Percentiles rank a stretch among this genome's conserved stretches.
Evolutionary conservation across 2,113 vertebrate genomes (phyloP).

Genomic region (Corydoras maculifer): DNA sequence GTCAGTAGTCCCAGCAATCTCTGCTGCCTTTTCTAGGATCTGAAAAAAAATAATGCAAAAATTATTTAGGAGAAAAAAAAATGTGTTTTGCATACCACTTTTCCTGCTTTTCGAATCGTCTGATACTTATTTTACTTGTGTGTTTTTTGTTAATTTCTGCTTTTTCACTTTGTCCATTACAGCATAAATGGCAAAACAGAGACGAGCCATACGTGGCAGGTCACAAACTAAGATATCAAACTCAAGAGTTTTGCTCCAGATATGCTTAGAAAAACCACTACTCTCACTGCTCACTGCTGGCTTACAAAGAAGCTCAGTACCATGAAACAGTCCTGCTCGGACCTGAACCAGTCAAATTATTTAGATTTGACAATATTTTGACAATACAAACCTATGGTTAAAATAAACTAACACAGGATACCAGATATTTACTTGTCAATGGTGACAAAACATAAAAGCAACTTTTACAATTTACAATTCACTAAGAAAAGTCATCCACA

Average conservation of each 20-base stretch:
- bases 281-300: slow-evolving; percentile 84
- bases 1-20: slow-evolving; percentile 79
- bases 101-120: slow-evolving; percentile 95
- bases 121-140: slow-evolving; percentile 88
- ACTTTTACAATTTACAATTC: background rate
- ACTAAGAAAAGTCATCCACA: background rate
- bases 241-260: slow-evolving; percentile 84
- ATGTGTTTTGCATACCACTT: slow-evolving; percentile 74
- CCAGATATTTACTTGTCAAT: too few species aligned
- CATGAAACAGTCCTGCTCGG: slow-evolving; percentile 95
- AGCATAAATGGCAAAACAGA: slow-evolving; percentile 91
- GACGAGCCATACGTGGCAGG: slow-evolving; percentile 92
- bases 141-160: slow-evolving; percentile 84
- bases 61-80: too few species aligned
- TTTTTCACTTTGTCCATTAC: slow-evolving; percentile 95
- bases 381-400: too few species aligned
- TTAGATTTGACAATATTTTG: too few species aligned
- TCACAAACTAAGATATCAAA: slow-evolving; percentile 89
- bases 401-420: too few species aligned
- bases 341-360: slow-evolving; percentile 90
- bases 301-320: slow-evolving; percentile 91
- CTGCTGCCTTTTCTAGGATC: slow-evolving; percentile 97
- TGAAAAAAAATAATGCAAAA: slow-evolving; percentile 44
- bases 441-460: slow-evolving; percentile 20
- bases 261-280: slow-evolving; percentile 80